phyloP scores from a whole-genome alignment of 2,797 vertebrate species.

The Scolopax bukidnonensis region DNA sequence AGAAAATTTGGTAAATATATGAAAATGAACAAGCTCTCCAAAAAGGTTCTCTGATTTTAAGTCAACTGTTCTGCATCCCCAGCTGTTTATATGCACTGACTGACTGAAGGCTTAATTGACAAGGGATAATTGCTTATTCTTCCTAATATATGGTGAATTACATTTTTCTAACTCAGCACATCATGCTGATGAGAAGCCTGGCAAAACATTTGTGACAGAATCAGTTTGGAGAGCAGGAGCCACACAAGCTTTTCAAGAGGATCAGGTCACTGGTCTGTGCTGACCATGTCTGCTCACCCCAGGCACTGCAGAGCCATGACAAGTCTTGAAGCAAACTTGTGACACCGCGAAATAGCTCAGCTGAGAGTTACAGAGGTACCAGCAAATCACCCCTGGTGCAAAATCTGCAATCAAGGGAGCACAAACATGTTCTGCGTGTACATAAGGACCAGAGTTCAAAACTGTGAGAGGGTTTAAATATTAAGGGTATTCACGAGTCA shows the following conservation, averaged over 20 bases:
- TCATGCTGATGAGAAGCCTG: neutral
- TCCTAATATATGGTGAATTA: slow-evolving; percentile 19
- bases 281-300: neutral
- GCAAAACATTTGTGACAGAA: neutral
- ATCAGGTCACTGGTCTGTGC: neutral
- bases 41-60: slow-evolving; percentile 63
- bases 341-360: neutral
- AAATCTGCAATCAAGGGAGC: neutral
- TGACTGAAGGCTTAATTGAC: slow-evolving; percentile 56
- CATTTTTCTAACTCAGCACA: slow-evolving; percentile 45
- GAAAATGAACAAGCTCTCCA: slow-evolving; percentile 41
- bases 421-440: rapidly evolving
- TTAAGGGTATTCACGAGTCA: neutral
- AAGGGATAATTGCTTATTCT: slow-evolving; percentile 65
- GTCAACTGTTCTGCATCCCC: slow-evolving; percentile 33
- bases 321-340: neutral
- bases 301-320: neutral
- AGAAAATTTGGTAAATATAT: slow-evolving; percentile 30
- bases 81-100: slow-evolving; percentile 57
- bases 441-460: neutral
- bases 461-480: neutral
- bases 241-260: neutral
- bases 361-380: neutral
- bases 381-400: neutral
- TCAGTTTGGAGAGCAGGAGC: neutral